phyloP scores from a whole-genome alignment of 2,888 invertebrate species.

The Pyrochroa serraticornis region DNA sequence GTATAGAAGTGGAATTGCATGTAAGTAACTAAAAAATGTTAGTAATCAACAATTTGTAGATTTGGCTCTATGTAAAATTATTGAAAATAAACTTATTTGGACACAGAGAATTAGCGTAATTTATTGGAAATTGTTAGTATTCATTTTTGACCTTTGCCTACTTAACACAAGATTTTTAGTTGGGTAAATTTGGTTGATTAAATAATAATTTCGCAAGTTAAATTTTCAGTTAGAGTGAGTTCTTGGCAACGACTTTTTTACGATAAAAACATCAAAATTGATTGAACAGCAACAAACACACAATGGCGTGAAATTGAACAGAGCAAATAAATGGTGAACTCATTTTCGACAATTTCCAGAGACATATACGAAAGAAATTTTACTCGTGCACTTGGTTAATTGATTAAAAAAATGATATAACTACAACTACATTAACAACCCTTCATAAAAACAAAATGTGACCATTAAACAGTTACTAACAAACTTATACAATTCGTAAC shows the following conservation, averaged over 20 bases:
- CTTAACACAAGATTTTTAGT: too few species aligned
- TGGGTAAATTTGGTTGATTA: too few species aligned
- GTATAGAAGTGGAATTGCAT: too few species aligned
- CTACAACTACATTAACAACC: constrained; percentile 28
- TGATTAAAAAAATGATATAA: constrained; percentile 13
- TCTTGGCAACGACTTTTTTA: constrained; percentile 1
- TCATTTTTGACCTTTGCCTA: too few species aligned
- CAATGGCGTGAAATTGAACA: constrained; percentile 21
- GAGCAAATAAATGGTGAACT: constrained; percentile 14
- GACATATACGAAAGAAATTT: constrained; percentile 22
- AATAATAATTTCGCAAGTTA: too few species aligned
- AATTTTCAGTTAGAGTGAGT: not conserved
- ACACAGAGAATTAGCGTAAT: too few species aligned
- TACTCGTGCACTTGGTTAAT: constrained; percentile 25
- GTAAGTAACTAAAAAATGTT: too few species aligned
- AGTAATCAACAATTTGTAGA: too few species aligned
- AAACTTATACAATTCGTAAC: constrained; percentile 26
- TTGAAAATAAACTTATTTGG: too few species aligned
- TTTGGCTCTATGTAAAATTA: too few species aligned
- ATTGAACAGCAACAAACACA: constrained; percentile 17
- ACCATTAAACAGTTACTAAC: constrained; percentile 28
- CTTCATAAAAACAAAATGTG: constrained; percentile 21
- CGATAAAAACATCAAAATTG: constrained; percentile 9
- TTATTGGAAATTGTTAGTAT: too few species aligned
- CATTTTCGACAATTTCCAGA: constrained; percentile 19